Evolutionary conservation across 2,888 invertebrate genomes (phyloP), one percentile per base, ranked within the genome.

Genomic region (Drosophila ustulata): DNA sequence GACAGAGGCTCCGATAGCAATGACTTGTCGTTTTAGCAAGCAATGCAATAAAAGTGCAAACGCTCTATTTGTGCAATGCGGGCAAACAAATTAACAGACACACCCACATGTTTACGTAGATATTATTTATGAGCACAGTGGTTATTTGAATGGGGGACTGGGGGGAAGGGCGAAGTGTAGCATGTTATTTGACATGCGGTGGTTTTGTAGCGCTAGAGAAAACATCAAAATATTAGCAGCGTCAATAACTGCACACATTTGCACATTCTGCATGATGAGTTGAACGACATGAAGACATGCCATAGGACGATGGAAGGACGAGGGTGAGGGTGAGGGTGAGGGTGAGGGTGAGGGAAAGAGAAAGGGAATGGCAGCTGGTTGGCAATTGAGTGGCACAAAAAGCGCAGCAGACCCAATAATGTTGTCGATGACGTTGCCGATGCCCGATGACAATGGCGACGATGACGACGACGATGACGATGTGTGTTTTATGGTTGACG

Each of bases 211-310:
- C 47, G 43, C 39, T 50, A 11, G 43, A 28, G 52, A 26, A 55
- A 66, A 51, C 65, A 88, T 76, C 77, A 62, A 86, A 83, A 88
- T 86, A 86, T 88, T 82, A 82, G 83, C 69, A 67, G 67, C 76
- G 80, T 75, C 88, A 79, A 85, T 88, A 79, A 70, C 63, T 88
- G 62, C 75, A 75, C 71, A 69, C 78, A 87, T 78, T 73, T 69
- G 68, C 79, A 71, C 78, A 69, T 77, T 73, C 50, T 61, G 53
- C 41, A 41, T 52, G 71, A 77, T 64, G 55, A 53, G 51, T 51
- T 75, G 53, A 65, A 41, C 32, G 45, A 45, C 72, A 43, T 39
- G 26, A 4, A 11, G n/a, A 56, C 11, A 41, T 30, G 34, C 8
- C 30, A 4, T 3, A 7, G 50, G 11, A 4, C 28, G 6, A n/a